A percentile compares a stretch with the other conserved stretches of the same genome.
phyloP scores from a whole-genome alignment of 1,140 invertebrate genomes.

The Anadara kagoshimensis region DNA sequence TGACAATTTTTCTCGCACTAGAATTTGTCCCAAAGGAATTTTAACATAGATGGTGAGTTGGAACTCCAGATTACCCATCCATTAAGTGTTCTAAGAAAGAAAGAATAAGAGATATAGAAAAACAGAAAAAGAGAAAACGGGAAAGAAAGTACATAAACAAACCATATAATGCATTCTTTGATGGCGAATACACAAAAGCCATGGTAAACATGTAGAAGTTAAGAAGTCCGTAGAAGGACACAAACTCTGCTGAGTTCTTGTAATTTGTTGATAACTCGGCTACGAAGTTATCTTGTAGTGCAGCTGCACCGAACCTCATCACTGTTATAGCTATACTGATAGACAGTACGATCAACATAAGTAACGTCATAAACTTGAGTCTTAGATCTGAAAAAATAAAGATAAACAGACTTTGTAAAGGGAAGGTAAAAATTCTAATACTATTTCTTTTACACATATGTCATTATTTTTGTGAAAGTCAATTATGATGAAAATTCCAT shows the following conservation, averaged over 20 bases:
- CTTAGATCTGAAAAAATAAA: slow-evolving; percentile 85
- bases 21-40: too few species aligned
- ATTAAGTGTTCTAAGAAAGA: too few species aligned
- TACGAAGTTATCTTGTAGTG: slow-evolving; percentile 95
- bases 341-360: slow-evolving; percentile 88
- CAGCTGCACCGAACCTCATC: slow-evolving; percentile 89
- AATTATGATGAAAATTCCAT: too few species aligned
- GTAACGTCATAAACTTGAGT: slow-evolving; percentile 90
- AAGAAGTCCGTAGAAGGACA: slow-evolving; percentile 94
- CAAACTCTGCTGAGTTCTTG: slow-evolving; percentile 93
- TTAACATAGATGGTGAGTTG: too few species aligned
- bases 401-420: too few species aligned
- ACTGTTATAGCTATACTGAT: slow-evolving; percentile 86
- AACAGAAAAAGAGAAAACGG: neutral
- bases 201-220: slow-evolving; percentile 96
- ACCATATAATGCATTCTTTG: slow-evolving; percentile 85
- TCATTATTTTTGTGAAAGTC: too few species aligned
- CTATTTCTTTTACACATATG: too few species aligned
- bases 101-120: too few species aligned
- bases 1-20: too few species aligned
- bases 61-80: too few species aligned
- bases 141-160: slow-evolving; percentile 70
- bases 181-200: slow-evolving; percentile 95
- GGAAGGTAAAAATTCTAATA: too few species aligned
- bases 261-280: slow-evolving; percentile 89